Evolutionary conservation across 2,797 vertebrate species (phyloP).

Genomic region (Prionace glauca): DNA sequence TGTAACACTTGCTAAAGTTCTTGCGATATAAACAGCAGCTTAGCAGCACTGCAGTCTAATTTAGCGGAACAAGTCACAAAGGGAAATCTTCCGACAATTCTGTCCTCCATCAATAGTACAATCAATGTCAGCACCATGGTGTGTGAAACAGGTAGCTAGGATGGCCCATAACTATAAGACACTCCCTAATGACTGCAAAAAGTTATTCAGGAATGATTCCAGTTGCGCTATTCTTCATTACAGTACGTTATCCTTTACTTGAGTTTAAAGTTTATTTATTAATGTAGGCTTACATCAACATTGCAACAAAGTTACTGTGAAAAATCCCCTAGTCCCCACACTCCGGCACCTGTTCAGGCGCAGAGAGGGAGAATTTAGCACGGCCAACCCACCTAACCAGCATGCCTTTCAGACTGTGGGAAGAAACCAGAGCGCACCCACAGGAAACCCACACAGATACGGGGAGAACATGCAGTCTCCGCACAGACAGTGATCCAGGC

Average conservation of each 20-base stretch:
- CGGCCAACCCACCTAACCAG: too few relatives aligned
- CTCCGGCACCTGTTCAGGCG: too few relatives aligned
- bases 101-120: background rate
- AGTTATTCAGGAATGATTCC: background rate
- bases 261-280: too few relatives aligned
- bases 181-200: background rate
- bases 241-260: background rate
- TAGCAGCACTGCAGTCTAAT: background rate
- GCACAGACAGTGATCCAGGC: too few relatives aligned
- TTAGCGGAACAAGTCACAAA: background rate
- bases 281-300: too few relatives aligned
- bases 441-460: too few relatives aligned
- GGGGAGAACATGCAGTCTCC: too few relatives aligned
- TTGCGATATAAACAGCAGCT: background rate
- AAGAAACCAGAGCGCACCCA: too few relatives aligned
- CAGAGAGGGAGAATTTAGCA: too few relatives aligned
- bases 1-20: background rate
- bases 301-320: too few relatives aligned
- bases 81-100: background rate
- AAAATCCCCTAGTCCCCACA: too few relatives aligned
- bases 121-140: background rate
- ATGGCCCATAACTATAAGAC: background rate
- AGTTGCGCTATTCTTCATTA: background rate
- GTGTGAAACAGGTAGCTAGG: background rate
- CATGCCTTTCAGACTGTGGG: too few relatives aligned